Base-by-base conservation (phyloP, 2,888 invertebrate species). In the Ichneumoninae sp. region DNA sequence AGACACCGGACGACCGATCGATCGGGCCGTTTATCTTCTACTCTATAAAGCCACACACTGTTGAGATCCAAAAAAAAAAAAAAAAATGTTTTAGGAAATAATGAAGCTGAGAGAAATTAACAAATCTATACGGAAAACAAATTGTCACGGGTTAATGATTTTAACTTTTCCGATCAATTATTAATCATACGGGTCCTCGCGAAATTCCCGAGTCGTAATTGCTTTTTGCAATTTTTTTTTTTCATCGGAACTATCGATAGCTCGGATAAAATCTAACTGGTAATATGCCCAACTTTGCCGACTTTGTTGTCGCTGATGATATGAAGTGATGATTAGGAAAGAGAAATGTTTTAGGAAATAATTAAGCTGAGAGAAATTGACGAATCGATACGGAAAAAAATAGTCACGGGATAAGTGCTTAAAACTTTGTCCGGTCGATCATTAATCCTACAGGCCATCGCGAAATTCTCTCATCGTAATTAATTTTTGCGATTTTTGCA, bases 1-100 rank as follows among this genome's bases (percentile, higher is more conserved):
- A 44, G 69, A 68, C 60, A 75, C 80, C 80, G 75, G 62, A 75
- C 75, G 54, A 50, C 40, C 76, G 62, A 80, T 75, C 69, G 68
- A 80, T 80, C 75, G 36, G 47, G 30, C 75, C 80, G 75, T 80
- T 80, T 75, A 75, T 80, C 80, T 80, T 75, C 36, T 16, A 3
- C 33, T 10, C 57, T 71, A 71, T 44, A 30, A 47, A 69, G 7
- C 66, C 50, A 52, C 75, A 65, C 22, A 65, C 30, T 44, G 50
- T 74, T 26, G 30, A 1, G 36, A 10, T 40, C 10, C 4, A 26
- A 26, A 26, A 26, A 26, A 26, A 26, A 26, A 8, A 10, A 40
- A 40, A 40, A 40, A 30, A 60, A 5, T 60, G 40, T 60, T 30
- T 10, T 30, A 71, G 8, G 54, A 36, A 71, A 36, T 54, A 54